Conservation (phyloP, 2,888 invertebrate genomes). For the Melinaea menophilus region DNA sequence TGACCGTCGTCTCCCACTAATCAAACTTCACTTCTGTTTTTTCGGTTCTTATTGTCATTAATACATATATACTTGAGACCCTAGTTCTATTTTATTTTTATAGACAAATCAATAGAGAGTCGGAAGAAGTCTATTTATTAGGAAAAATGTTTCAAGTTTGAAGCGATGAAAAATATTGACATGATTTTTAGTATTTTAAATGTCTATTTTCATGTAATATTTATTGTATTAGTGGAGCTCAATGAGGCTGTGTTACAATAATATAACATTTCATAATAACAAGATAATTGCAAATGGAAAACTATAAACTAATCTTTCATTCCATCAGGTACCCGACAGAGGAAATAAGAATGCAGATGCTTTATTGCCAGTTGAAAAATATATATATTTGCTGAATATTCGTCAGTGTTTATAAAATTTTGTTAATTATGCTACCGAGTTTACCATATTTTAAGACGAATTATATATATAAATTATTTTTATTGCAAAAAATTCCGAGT, state of each 20-base stretch:
- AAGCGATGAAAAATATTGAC: no score
- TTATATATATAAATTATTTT: slow-evolving; percentile 77
- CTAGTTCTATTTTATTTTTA: no score
- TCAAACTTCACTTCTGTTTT: slow-evolving; percentile 1
- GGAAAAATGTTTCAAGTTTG: no score
- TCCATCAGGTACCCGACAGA: slow-evolving; percentile 49
- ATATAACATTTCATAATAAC: no score
- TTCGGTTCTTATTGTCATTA: neutral
- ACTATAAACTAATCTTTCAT: slow-evolving; percentile 36
- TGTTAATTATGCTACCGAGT: slow-evolving; percentile 75
- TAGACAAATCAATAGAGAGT: no score
- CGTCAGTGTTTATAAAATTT: slow-evolving; percentile 74
- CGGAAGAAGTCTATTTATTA: no score
- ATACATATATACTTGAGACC: neutral
- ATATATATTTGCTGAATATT: slow-evolving; percentile 75
- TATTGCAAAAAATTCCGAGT: slow-evolving; percentile 50
- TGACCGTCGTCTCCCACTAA: slow-evolving; percentile 37
- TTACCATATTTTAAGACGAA: slow-evolving; percentile 74
- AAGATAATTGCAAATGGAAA: neutral
- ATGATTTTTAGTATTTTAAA: no score
- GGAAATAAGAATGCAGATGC: slow-evolving; percentile 63
- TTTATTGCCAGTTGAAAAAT: slow-evolving; percentile 74
- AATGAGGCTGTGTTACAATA: no score
- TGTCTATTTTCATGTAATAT: no score
- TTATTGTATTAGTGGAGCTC: no score